Percentiles rank a stretch among this genome's conserved stretches.
These are phyloP conservation scores for Paelopatides confundens DNA, from an alignment of 53 echinoderm and acorn worm species.

Conservation along the genomic window DNA sequence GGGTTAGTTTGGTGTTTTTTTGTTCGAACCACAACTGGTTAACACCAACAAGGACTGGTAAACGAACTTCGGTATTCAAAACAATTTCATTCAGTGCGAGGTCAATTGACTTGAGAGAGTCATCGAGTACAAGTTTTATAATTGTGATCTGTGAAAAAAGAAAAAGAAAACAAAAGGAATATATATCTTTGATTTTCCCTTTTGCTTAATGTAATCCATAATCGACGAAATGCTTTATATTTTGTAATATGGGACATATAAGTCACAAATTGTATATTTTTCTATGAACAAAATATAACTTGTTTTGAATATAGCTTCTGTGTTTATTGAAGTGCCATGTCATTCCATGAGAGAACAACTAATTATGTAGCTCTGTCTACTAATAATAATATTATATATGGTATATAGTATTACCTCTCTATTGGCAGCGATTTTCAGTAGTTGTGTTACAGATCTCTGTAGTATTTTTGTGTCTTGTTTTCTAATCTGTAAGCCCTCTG, in stretches of 20 bases:
- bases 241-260: too few relatives aligned
- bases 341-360: too few relatives aligned
- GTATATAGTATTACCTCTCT: conserved; percentile 1
- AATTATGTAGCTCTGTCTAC: too few relatives aligned
- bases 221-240: too few relatives aligned
- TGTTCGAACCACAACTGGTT: neutral
- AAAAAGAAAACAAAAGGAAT: neutral
- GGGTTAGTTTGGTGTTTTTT: neutral
- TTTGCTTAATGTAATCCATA: too few relatives aligned
- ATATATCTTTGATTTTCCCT: too few relatives aligned
- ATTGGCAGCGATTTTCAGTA: neutral
- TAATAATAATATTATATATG: too few relatives aligned
- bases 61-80: neutral
- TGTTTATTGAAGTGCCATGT: too few relatives aligned
- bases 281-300: too few relatives aligned
- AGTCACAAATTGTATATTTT: too few relatives aligned
- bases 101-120: neutral
- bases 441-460: neutral
- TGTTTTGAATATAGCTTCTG: too few relatives aligned
- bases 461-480: neutral
- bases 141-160: neutral
- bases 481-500: neutral
- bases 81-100: neutral
- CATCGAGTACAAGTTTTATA: neutral
- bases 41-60: neutral